phyloP scores from a whole-genome alignment of 2,888 invertebrate genomes.

The Linnaemya tessellans region DNA sequence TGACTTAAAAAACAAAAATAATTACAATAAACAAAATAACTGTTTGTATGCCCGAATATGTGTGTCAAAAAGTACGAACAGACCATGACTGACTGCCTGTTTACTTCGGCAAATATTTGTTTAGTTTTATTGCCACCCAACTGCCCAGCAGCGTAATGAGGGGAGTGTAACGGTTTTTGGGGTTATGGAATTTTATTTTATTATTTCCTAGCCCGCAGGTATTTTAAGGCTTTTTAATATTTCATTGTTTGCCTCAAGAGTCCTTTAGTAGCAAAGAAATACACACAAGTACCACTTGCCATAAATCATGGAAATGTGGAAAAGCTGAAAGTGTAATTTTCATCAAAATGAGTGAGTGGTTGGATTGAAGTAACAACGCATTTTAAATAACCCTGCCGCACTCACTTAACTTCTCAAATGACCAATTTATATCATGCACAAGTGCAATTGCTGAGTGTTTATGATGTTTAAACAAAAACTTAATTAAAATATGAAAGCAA shows the following conservation, averaged over 20 bases:
- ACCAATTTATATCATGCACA: neutral
- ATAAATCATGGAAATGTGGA: neutral
- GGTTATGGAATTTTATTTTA: neutral
- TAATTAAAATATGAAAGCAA: neutral
- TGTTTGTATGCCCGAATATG: too few species aligned
- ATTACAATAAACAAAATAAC: neutral
- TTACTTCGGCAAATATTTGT: neutral
- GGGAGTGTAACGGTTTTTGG: neutral
- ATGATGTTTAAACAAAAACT: neutral
- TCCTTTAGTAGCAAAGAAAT: neutral
- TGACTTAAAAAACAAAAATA: neutral
- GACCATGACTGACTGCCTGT: neutral
- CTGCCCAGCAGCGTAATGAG: neutral
- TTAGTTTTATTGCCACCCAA: neutral
- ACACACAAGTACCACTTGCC: neutral
- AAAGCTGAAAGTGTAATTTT: neutral
- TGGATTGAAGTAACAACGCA: neutral
- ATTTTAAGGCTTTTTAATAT: neutral
- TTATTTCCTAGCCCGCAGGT: neutral
- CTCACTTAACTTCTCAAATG: neutral
- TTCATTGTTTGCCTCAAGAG: conserved; percentile 1
- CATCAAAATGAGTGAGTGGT: neutral
- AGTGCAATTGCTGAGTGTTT: neutral
- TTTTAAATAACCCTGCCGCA: neutral
- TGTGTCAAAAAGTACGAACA: too few species aligned